Evolutionary conservation across 2,888 invertebrate species (phyloP).

Genomic region (Ophion slaviceki): DNA sequence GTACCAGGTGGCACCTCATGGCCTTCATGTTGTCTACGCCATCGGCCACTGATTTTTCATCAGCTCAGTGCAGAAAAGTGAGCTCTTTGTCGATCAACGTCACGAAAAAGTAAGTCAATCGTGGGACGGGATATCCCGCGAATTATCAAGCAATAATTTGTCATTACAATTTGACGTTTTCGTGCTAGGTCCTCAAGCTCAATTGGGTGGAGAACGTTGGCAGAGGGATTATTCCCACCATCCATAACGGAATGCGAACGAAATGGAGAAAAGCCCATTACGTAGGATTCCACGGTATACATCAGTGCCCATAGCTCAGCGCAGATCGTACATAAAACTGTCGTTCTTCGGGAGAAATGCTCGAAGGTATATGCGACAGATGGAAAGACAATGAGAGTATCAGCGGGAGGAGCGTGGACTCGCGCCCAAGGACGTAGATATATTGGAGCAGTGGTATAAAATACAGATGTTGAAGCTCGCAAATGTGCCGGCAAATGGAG

Average conservation of each 20-base stretch:
- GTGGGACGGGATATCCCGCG: neutral
- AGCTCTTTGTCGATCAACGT: neutral
- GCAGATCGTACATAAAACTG: constrained; percentile 10
- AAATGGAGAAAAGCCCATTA: neutral
- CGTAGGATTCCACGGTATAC: neutral
- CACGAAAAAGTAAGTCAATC: neutral
- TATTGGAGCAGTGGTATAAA: constrained; percentile 30
- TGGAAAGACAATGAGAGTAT: constrained; percentile 21
- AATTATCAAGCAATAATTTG: neutral
- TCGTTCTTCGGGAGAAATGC: constrained; percentile 8
- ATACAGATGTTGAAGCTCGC: constrained; percentile 53
- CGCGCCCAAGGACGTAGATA: constrained; percentile 4
- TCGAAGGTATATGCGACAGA: constrained; percentile 2
- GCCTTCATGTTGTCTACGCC: neutral
- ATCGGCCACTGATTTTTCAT: neutral
- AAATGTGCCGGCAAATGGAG: constrained; percentile 47
- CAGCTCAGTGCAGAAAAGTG: neutral
- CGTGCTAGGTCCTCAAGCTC: neutral
- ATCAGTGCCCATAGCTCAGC: neutral
- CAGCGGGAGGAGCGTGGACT: neutral
- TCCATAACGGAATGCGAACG: neutral
- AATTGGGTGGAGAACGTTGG: neutral
- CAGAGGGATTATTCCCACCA: neutral
- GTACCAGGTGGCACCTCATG: too few species aligned
- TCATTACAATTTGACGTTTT: neutral